phyloP scores from a whole-genome alignment of 1,140 invertebrate genomes.

The Ectropis grisescens region DNA sequence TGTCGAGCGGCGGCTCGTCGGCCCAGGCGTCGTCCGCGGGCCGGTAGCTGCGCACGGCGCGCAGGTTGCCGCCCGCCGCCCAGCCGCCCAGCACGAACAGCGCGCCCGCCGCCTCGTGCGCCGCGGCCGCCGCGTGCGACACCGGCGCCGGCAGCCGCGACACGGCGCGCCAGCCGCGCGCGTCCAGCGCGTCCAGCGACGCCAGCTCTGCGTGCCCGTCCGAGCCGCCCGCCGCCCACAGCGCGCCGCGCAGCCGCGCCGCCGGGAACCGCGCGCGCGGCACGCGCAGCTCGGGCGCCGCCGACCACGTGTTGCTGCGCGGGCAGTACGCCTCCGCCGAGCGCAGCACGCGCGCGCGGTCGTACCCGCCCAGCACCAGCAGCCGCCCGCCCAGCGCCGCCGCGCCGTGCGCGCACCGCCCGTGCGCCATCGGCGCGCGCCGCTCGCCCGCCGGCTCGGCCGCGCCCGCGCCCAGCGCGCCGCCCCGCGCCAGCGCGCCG shows the following conservation, averaged over 20 bases:
- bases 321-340: conserved; percentile 15
- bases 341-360: conserved; percentile 1
- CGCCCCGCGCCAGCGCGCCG: conserved; percentile 17
- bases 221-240: conserved; percentile 87
- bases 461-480: conserved; percentile 35
- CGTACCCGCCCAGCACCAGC: conserved; percentile 5
- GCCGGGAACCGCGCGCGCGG: conserved; percentile 81
- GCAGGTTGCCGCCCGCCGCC: conserved; percentile 75
- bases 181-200: conserved; percentile 71
- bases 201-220: conserved; percentile 74
- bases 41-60: conserved; percentile 80
- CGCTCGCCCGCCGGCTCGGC: conserved; percentile 72
- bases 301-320: conserved; percentile 72
- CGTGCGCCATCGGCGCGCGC: conserved; percentile 79
- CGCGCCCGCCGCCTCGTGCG: conserved; percentile 78
- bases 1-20: conserved; percentile 68
- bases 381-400: no score
- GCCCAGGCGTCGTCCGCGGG: conserved; percentile 75
- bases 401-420: no score
- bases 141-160: conserved; percentile 75
- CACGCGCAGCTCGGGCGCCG: conserved; percentile 67
- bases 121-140: conserved; percentile 82
- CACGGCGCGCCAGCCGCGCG: conserved; percentile 74
- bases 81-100: conserved; percentile 85
- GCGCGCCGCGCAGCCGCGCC: conserved; percentile 75